Conservation (phyloP, 2,888 invertebrate genomes). For the Listrodromus nycthemerus region DNA sequence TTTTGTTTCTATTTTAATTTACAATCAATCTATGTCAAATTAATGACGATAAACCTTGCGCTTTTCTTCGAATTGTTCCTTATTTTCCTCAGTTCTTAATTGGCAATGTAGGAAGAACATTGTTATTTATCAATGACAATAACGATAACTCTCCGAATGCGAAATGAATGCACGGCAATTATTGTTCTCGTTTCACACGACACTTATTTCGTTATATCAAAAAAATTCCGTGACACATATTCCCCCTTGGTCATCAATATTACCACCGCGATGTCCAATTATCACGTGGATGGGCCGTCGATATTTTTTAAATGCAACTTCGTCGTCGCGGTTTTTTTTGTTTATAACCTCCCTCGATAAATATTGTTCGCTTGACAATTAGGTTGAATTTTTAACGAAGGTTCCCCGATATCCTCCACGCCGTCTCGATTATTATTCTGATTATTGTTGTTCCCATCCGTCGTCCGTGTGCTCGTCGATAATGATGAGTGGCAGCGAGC, state of each 20-base stretch:
- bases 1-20: no score
- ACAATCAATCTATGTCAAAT: no score
- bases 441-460: constrained; percentile 33
- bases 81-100: background rate
- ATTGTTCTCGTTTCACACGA: background rate
- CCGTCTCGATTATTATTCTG: constrained; percentile 45
- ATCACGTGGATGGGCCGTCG: background rate
- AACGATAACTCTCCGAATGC: background rate
- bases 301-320: background rate
- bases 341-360: background rate
- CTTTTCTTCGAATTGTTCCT: no score
- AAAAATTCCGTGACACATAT: background rate
- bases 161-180: background rate
- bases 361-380: constrained; percentile 7
- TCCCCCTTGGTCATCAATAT: background rate
- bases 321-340: background rate
- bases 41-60: no score
- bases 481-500: constrained; percentile 47
- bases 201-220: background rate
- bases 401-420: background rate
- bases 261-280: background rate
- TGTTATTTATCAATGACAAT: background rate
- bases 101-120: background rate
- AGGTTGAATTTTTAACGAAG: constrained; percentile 33
- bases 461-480: constrained; percentile 3